These are phyloP conservation scores for Macropis europaea DNA, from an alignment of 2,888 invertebrate genomes.

Conservation along the genomic window DNA sequence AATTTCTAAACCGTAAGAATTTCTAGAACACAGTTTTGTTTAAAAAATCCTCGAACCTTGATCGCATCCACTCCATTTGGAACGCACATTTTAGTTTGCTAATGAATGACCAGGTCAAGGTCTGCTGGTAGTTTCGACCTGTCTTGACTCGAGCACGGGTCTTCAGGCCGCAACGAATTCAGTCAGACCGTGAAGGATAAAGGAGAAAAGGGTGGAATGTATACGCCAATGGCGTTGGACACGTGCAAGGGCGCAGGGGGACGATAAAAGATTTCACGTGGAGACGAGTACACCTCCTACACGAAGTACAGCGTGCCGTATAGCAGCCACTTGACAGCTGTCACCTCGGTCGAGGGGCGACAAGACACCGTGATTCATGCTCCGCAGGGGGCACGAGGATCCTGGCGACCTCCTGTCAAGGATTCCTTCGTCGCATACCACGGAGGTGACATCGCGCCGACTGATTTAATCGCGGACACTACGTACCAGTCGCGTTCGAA, in stretches of 20 bases:
- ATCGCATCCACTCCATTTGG: too few species aligned
- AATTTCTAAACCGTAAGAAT: too few species aligned
- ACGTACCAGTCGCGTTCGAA: slow-evolving; percentile 17
- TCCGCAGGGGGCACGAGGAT: slow-evolving; percentile 69
- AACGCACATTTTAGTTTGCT: too few species aligned
- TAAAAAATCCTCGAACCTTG: too few species aligned
- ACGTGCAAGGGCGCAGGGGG: not conserved
- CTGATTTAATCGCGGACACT: slow-evolving; percentile 65
- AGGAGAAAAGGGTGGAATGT: too few species aligned
- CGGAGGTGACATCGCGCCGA: slow-evolving; percentile 70
- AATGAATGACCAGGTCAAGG: too few species aligned
- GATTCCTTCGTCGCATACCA: slow-evolving; percentile 70
- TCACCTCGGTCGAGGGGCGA: slow-evolving; percentile 75
- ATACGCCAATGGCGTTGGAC: slow-evolving; percentile 11
- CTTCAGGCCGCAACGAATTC: too few species aligned
- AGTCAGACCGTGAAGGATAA: too few species aligned
- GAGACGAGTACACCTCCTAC: slow-evolving; percentile 60
- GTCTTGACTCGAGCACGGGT: too few species aligned
- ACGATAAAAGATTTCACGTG: slow-evolving; percentile 27
- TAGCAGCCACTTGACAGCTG: slow-evolving; percentile 76
- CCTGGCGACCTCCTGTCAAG: slow-evolving; percentile 77
- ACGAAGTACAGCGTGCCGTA: slow-evolving; percentile 52
- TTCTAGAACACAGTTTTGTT: too few species aligned
- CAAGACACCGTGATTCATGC: slow-evolving; percentile 78
- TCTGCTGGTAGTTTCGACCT: too few species aligned